Conservation (phyloP, 2,888 invertebrate species). For the Xestia xanthographa region DNA sequence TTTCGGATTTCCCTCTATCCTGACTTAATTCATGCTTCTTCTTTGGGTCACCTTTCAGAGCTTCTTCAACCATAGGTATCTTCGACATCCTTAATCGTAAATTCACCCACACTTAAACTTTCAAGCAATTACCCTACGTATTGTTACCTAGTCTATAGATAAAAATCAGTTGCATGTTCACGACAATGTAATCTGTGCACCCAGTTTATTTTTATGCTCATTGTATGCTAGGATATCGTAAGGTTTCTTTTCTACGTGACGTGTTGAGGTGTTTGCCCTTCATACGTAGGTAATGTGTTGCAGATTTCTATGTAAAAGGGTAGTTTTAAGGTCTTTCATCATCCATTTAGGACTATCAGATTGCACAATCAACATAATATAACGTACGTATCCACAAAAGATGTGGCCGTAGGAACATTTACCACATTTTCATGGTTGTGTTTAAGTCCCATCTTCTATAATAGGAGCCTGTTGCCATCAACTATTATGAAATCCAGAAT, state of each 20-base stretch:
- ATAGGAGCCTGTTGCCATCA: neutral
- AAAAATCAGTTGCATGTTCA: slow-evolving; percentile 51
- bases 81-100: slow-evolving; percentile 11
- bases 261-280: slow-evolving; percentile 19
- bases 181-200: slow-evolving; percentile 41
- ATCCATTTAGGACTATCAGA: neutral
- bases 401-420: neutral
- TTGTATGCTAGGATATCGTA: slow-evolving; percentile 26
- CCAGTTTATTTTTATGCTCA: slow-evolving; percentile 38
- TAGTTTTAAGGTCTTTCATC: neutral
- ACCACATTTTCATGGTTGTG: neutral
- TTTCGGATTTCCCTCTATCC: neutral
- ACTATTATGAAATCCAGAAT: neutral
- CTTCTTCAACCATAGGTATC: neutral
- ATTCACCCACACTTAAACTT: slow-evolving; percentile 12
- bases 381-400: neutral
- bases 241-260: slow-evolving; percentile 51
- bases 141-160: slow-evolving; percentile 38
- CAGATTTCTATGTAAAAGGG: slow-evolving; percentile 5
- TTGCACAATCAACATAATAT: neutral
- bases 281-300: neutral
- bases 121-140: slow-evolving; percentile 6
- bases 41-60: neutral
- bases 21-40: neutral
- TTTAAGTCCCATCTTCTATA: neutral